phyloP scores from a whole-genome alignment of 2,888 invertebrate species.

The Cantharis flavilabris region DNA sequence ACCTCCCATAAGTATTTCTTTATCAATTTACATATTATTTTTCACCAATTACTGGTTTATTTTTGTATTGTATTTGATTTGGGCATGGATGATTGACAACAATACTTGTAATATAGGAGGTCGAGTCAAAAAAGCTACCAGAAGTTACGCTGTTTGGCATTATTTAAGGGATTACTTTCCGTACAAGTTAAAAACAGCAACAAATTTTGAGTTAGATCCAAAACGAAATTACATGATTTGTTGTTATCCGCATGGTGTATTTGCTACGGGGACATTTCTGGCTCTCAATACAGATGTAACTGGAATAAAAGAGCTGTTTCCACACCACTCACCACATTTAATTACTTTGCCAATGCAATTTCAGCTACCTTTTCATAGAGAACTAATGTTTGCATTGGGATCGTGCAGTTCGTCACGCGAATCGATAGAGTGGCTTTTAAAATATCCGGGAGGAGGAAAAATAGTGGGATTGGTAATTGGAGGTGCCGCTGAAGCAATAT shows the following conservation, averaged over 20 bases:
- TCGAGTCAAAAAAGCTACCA: slow-evolving; percentile 55
- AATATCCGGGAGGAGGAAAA: slow-evolving; percentile 59
- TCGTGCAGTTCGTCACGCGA: slow-evolving; percentile 64
- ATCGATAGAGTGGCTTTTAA: slow-evolving; percentile 69
- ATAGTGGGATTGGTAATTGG: slow-evolving; percentile 81
- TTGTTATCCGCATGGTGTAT: slow-evolving; percentile 85
- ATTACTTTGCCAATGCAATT: slow-evolving; percentile 71
- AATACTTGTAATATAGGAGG: slow-evolving; percentile 63
- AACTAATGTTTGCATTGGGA: slow-evolving; percentile 65
- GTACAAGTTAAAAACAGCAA: slow-evolving; percentile 80
- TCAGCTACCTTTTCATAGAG: slow-evolving; percentile 71
- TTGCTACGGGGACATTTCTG: slow-evolving; percentile 78
- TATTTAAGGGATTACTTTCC: slow-evolving; percentile 86
- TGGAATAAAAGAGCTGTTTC: slow-evolving; percentile 56
- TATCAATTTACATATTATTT: slow-evolving; percentile 63
- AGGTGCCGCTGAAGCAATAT: slow-evolving; percentile 86
- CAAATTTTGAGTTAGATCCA: slow-evolving; percentile 81
- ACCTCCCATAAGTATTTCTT: slow-evolving; percentile 57
- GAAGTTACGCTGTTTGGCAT: slow-evolving; percentile 71
- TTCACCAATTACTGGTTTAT: slow-evolving; percentile 62
- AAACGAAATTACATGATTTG: slow-evolving; percentile 83
- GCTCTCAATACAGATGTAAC: slow-evolving; percentile 76
- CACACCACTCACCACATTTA: slow-evolving; percentile 55
- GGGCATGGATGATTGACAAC: slow-evolving; percentile 65
- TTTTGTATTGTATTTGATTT: slow-evolving; percentile 64